A percentile compares a stretch with the other conserved stretches of the same genome.
phyloP scores from a whole-genome alignment of 2,888 invertebrate genomes.

The Galerucella calmariensis region DNA sequence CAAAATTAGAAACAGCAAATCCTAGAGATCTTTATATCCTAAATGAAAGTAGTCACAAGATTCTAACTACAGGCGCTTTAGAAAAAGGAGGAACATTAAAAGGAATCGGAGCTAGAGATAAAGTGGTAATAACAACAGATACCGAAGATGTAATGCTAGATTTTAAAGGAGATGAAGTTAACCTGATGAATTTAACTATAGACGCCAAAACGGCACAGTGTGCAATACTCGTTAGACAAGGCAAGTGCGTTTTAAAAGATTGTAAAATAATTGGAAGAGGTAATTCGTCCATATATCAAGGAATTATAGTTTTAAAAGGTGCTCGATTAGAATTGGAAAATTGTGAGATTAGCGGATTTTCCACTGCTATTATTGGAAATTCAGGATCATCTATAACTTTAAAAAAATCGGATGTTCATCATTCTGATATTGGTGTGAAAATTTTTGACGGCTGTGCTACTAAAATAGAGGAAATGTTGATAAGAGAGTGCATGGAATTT shows the following conservation, averaged over 20 bases:
- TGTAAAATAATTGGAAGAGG: constrained; percentile 68
- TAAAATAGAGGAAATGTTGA: constrained; percentile 58
- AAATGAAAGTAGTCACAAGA: constrained; percentile 66
- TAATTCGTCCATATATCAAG: constrained; percentile 68
- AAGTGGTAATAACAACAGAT: constrained; percentile 61
- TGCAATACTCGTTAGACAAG: constrained; percentile 64
- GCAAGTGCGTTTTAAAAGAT: constrained; percentile 64
- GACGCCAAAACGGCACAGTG: constrained; percentile 67
- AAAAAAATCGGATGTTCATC: constrained; percentile 58
- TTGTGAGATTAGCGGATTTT: constrained; percentile 67
- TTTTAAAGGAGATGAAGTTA: constrained; percentile 66
- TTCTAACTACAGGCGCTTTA: constrained; percentile 67
- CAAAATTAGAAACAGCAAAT: constrained; percentile 63
- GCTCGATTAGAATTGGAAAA: constrained; percentile 64
- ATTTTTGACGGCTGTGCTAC: constrained; percentile 64
- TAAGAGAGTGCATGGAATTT: constrained; percentile 66
- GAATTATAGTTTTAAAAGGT: constrained; percentile 67
- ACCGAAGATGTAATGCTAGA: constrained; percentile 69
- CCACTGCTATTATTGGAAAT: constrained; percentile 67
- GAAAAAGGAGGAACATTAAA: constrained; percentile 65
- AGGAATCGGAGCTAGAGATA: constrained; percentile 53
- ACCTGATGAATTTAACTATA: constrained; percentile 68
- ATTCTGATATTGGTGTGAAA: constrained; percentile 61
- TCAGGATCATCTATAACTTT: constrained; percentile 61
- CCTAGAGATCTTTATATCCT: constrained; percentile 67